phyloP scores from a whole-genome alignment of 2,797 vertebrate genomes.

The Ispidina picta region DNA sequence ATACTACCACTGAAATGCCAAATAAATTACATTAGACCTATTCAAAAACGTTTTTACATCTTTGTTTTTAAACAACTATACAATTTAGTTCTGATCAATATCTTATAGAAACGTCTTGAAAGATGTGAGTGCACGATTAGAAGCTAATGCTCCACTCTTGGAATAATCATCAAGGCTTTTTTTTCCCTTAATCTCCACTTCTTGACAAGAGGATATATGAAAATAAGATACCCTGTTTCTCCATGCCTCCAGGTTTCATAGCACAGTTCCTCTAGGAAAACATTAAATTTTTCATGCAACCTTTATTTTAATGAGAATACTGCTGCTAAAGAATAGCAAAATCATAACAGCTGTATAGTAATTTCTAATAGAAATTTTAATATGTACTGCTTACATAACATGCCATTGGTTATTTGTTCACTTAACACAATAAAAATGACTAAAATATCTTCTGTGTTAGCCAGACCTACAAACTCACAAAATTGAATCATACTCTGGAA shows the following conservation, averaged over 20 bases:
- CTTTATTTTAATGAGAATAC: not conserved
- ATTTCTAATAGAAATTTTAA: not conserved
- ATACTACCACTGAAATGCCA: not conserved
- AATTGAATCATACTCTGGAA: not conserved
- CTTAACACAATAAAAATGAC: not conserved
- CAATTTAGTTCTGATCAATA: not conserved
- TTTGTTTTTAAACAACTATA: not conserved
- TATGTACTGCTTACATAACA: not conserved
- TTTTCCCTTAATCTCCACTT: not conserved
- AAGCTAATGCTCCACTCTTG: not conserved
- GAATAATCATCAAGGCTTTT: not conserved
- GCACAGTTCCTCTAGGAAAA: not conserved
- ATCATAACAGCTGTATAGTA: not conserved
- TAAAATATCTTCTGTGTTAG: not conserved
- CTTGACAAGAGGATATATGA: not conserved
- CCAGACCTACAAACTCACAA: not conserved
- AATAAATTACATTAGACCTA: not conserved
- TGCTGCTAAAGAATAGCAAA: not conserved
- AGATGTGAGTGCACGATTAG: not conserved
- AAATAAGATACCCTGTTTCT: not conserved
- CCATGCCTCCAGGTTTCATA: not conserved
- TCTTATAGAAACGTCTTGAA: not conserved
- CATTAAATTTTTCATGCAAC: not conserved
- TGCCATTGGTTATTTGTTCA: not conserved
- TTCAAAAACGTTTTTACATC: not conserved